These are phyloP conservation scores for Dasypus novemcinctus DNA, from an alignment of 2,113 vertebrate genomes.

Conservation along the genomic window DNA sequence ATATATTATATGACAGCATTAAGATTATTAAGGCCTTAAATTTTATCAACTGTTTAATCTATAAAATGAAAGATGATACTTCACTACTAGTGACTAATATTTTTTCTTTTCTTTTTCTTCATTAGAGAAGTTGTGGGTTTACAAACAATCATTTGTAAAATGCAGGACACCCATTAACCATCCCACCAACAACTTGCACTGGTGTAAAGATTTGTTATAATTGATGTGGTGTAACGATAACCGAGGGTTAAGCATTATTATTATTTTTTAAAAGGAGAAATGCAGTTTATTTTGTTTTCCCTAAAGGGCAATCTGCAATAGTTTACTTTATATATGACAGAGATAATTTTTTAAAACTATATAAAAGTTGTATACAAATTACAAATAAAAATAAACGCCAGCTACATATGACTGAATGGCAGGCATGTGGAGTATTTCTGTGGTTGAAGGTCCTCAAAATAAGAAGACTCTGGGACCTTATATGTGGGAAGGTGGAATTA, in stretches of 20 bases:
- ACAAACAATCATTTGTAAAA: too few relatives aligned
- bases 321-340: conserved; percentile 31
- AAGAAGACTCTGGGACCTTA: background rate
- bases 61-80: background rate
- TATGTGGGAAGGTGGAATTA: too few relatives aligned
- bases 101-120: background rate
- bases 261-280: background rate
- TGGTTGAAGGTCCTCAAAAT: background rate
- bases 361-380: conserved; percentile 8
- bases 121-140: too few relatives aligned
- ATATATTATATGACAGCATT: conserved; percentile 31
- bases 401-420: background rate
- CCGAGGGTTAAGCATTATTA: too few relatives aligned
- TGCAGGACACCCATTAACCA: too few relatives aligned
- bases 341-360: background rate
- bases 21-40: conserved; percentile 27
- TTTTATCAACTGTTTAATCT: background rate
- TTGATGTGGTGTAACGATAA: too few relatives aligned
- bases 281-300: background rate
- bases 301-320: background rate
- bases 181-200: too few relatives aligned
- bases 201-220: too few relatives aligned
- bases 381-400: conserved; percentile 54
- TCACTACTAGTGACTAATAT: background rate
- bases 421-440: background rate